Evolutionary conservation across 2,113 vertebrate species (phyloP), one percentile per base, ranked within the genome.

Genomic region (Xiphorhynchus elegans): DNA sequence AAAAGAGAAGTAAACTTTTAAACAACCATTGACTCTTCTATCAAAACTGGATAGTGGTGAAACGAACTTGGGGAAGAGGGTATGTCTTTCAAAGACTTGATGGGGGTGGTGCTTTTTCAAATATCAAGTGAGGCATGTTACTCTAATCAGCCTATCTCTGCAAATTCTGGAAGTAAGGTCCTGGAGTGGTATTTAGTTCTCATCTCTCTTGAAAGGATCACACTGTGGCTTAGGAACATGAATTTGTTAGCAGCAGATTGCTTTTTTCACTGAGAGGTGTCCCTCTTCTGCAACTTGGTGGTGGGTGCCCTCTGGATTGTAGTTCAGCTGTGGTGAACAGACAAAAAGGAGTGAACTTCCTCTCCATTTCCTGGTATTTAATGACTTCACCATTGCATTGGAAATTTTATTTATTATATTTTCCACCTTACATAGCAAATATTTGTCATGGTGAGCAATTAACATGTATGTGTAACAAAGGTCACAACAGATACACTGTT

Each of bases 81-180:
- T 7, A 6, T 18, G 40, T 67, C 42, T 76, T 70, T 39, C 25
- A 40, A 66, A 67, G 39, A 5, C 25, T 58, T 46, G 11, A 18
- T 33, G 8, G 7, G 2, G 1, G 6, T 1, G 1, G 4, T 24
- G n/a, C 7, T 37, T 7, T 91, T 80, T 87, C 33, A 53, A 67
- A n/a, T 29, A 10, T 19, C 2, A 49, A 66, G 40, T 14, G 44
- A 62, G 76, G 17, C 16, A 17, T 24, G n/a, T 6, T 26, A 6
- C 42, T 76, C 42, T 63, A 53, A 82, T 62, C 37, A 33, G 10
- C 31, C 17, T 18, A 0, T 26, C n/a, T 75, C 47, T 52, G 33
- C 35, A 47, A 82, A 69, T 69, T 69, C 29, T 75, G 76, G 79
- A 52, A 58, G 49, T 13, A 62, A 39, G 11, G 9, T 76, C 39